Base-by-base conservation (phyloP, 2,888 invertebrate genomes). In the Drosophila bunnanda region DNA sequence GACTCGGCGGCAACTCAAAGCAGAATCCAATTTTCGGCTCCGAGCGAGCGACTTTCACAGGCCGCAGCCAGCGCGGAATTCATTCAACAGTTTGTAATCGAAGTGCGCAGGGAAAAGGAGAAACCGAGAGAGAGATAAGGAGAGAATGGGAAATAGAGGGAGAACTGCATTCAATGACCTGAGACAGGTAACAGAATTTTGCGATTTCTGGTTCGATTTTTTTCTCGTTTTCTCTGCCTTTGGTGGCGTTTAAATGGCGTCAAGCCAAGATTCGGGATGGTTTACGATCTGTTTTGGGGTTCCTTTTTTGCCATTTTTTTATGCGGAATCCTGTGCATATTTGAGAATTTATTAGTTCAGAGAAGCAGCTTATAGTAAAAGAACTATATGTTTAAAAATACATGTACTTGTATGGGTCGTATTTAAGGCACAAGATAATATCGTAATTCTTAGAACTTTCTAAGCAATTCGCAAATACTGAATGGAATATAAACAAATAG, bases 41-140 rank as follows among this genome's bases (percentile, higher is more conserved):
- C 36, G 12, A n/a, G 1, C 32, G 20, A 30, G 20, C 41, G 41
- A 22, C 32, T 25, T 56, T 30, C 46, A 36, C 30, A 54, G 41
- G 57, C 39, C 66, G 38, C 72, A 56, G 72, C 65, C 76, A 53
- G 66, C 60, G 78, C 60, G 80, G 80, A 88, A 81, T 88, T 88
- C 88, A 85, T 85, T 88, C 85, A 85, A 78, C 83, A 88, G 79
- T 88, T 88, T 79, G 86, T 80, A 85, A 85, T 88, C 88, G 82
- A 78, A 75, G 77, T 80, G 75, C 73, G 83, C 86, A 72, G 66
- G 46, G 55, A 32, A 28, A 43, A 36, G 22, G 25, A 9, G 22
- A 22, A 3, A 22, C 30, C 32, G 10, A 1, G 52, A 22, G 13
- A 3, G 34, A 4, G 41, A 38, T 13, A 36, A 9, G 17, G 28